Evolutionary conservation across 2,797 vertebrate species (phyloP).

Genomic region (Propithecus perrieri): DNA sequence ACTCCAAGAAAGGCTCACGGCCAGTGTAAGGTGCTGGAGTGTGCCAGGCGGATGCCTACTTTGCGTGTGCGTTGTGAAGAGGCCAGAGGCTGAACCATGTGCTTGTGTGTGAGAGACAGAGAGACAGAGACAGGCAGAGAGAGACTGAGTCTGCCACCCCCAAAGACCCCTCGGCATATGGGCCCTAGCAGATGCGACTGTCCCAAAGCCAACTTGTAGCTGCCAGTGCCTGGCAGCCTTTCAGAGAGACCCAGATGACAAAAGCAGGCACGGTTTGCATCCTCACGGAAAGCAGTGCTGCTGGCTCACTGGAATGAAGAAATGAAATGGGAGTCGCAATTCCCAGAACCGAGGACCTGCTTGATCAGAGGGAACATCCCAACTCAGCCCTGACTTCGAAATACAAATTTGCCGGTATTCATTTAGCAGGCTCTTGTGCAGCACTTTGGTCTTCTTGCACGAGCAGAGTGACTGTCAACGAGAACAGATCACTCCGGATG

Average conservation of each 20-base stretch:
- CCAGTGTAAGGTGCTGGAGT: neutral
- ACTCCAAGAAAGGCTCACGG: neutral
- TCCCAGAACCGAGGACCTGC: neutral
- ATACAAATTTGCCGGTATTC: neutral
- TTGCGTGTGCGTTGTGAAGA: neutral
- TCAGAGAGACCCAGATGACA: neutral
- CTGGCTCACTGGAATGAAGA: neutral
- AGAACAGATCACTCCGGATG: neutral
- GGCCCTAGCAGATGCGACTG: neutral
- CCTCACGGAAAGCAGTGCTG: neutral
- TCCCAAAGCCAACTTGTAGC: neutral
- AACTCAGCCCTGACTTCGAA: neutral
- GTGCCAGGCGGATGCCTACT: too few species aligned
- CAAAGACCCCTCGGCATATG: neutral
- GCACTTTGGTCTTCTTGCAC: neutral
- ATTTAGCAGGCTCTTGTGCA: neutral
- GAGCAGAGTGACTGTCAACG: constrained; percentile 22
- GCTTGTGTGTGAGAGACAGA: neutral
- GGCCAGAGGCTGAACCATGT: neutral
- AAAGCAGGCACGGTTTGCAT: neutral
- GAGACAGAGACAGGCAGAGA: neutral
- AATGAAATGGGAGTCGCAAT: neutral
- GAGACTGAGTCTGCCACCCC: neutral
- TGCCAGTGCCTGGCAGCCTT: neutral
- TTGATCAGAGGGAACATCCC: neutral